Conservation (phyloP, 2,888 invertebrate genomes). For the Cosmopolites sordidus region DNA sequence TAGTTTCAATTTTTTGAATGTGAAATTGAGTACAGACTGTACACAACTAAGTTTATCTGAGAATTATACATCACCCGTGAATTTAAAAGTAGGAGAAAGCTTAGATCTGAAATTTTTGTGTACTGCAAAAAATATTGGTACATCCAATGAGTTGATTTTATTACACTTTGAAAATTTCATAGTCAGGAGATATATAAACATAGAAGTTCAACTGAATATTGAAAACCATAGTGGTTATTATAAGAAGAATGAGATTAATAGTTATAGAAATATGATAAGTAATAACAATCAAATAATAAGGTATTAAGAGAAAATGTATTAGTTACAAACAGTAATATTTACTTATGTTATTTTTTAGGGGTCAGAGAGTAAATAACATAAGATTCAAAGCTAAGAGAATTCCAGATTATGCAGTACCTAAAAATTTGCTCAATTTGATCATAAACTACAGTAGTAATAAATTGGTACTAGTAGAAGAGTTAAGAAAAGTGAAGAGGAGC, state of each 20-base stretch:
- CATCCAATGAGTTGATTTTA: conserved; percentile 57
- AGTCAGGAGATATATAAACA: conserved; percentile 56
- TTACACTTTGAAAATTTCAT: conserved; percentile 60
- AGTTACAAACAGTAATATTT: too few species aligned
- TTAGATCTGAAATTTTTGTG: conserved; percentile 48
- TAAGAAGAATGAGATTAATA: neutral
- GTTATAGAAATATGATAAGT: too few species aligned
- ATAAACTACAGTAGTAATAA: conserved; percentile 25
- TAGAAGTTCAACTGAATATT: conserved; percentile 45
- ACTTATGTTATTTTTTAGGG: conserved; percentile 46
- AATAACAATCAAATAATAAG: too few species aligned
- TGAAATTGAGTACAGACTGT: conserved; percentile 38
- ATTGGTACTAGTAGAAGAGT: conserved; percentile 32
- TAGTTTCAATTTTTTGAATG: conserved; percentile 49
- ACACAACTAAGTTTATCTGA: conserved; percentile 5
- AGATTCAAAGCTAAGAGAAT: conserved; percentile 59
- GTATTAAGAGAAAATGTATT: too few species aligned
- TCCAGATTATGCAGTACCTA: conserved; percentile 49
- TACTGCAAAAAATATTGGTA: conserved; percentile 57
- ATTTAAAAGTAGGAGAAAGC: conserved; percentile 9
- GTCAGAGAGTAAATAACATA: conserved; percentile 49
- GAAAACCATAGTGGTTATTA: neutral
- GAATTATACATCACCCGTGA: neutral
- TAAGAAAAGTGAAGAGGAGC: conserved; percentile 50
- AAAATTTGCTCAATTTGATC: conserved; percentile 44